A percentile compares a stretch with the other conserved stretches of the same genome.
Conservation (phyloP, 2,113 vertebrate species). For the Boleophthalmus pectinirostris region DNA sequence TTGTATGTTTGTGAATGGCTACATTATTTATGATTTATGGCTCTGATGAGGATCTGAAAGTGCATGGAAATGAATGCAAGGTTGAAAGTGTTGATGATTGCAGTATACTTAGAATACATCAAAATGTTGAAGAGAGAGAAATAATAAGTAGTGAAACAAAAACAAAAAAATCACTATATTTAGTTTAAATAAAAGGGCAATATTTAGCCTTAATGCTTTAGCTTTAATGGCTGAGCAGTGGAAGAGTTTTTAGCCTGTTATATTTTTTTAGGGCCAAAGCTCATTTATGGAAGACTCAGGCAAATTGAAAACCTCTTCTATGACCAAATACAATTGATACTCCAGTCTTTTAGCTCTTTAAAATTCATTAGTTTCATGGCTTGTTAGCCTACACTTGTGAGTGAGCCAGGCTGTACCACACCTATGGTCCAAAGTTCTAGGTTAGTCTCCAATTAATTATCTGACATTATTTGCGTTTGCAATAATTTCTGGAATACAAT, state of each 20-base stretch:
- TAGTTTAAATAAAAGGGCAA: background rate
- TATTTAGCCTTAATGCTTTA: background rate
- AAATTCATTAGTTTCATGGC: background rate
- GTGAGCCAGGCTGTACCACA: background rate
- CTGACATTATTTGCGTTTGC: background rate
- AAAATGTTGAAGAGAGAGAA: background rate
- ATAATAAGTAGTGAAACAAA: background rate
- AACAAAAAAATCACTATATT: background rate
- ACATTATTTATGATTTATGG: constrained; percentile 30
- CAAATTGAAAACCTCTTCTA: background rate
- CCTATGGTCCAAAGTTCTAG: background rate
- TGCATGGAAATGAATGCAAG: constrained; percentile 13
- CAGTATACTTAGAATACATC: background rate
- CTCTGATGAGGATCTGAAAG: constrained; percentile 23
- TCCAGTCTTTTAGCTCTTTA: background rate
- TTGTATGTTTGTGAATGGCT: constrained; percentile 22
- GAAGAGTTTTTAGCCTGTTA: background rate
- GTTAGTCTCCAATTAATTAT: background rate
- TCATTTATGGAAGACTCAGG: background rate
- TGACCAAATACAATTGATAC: background rate
- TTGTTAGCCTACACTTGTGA: background rate
- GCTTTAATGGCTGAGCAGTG: background rate
- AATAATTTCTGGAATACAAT: too few relatives aligned
- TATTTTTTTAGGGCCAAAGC: background rate
- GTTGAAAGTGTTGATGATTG: background rate